phyloP scores from a whole-genome alignment of 1,140 invertebrate genomes.

The Neoseiulus cucumeris region DNA sequence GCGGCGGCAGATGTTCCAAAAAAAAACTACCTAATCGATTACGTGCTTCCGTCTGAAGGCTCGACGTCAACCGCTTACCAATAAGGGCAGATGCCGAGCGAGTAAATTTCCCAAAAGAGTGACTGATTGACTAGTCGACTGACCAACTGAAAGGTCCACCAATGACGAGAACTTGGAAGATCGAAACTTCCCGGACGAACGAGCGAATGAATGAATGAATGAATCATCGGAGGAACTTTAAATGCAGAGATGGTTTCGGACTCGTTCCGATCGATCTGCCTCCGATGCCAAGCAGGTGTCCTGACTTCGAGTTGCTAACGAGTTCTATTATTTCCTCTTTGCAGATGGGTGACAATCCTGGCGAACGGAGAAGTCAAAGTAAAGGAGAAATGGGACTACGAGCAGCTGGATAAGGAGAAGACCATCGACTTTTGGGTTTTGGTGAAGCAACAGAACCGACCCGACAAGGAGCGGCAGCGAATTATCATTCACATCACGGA shows the following conservation, averaged over 20 bases:
- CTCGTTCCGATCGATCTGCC: neutral
- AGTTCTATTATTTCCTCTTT: neutral
- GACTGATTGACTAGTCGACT: too few species aligned
- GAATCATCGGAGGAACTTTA: neutral
- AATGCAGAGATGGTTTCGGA: neutral
- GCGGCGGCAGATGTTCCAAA: too few species aligned
- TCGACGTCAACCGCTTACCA: too few species aligned
- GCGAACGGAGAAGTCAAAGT: conserved; percentile 71
- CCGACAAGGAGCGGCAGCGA: conserved; percentile 52
- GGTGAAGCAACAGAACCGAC: conserved; percentile 14
- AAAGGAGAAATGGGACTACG: conserved; percentile 90
- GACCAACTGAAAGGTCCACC: too few species aligned
- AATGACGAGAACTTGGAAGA: too few species aligned
- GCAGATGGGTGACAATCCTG: conserved; percentile 65
- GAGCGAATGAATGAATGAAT: too few species aligned
- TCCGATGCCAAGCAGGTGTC: too few species aligned
- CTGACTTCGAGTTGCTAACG: neutral
- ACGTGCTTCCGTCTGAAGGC: too few species aligned
- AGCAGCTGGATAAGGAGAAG: conserved; percentile 80
- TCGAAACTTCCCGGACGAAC: too few species aligned
- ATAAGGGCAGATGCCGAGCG: too few species aligned
- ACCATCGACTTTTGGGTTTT: conserved; percentile 83
- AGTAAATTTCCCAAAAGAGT: too few species aligned
- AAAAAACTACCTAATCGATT: too few species aligned
- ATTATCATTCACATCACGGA: conserved; percentile 86